Evolutionary conservation across 2,888 invertebrate genomes (phyloP).

Genomic region (Polyommatus iphigenia): DNA sequence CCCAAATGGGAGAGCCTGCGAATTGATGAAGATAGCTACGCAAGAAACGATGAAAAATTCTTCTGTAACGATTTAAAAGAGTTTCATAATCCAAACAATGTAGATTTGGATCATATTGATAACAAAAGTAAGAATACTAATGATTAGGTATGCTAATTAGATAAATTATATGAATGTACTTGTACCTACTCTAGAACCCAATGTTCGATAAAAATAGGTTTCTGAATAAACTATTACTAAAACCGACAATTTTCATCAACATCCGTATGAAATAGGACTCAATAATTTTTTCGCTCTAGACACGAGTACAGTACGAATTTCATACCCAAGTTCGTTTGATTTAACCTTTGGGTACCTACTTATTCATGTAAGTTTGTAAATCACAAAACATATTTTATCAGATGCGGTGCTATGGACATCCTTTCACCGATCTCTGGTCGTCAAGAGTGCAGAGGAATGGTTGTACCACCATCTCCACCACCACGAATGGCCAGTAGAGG

Average conservation of each 20-base stretch:
- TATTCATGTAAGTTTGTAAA: not conserved
- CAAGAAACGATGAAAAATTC: conserved; percentile 54
- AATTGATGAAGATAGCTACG: conserved; percentile 49
- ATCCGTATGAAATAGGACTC: too few species aligned
- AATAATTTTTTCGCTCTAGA: too few species aligned
- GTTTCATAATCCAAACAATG: conserved; percentile 52
- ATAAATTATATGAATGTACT: too few species aligned
- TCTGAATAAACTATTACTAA: too few species aligned
- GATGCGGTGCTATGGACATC: conserved; percentile 63
- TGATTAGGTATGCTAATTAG: too few species aligned
- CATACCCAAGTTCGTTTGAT: too few species aligned
- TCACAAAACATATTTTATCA: conserved; percentile 39
- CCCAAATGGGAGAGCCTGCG: conserved; percentile 66
- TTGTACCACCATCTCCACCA: conserved; percentile 51
- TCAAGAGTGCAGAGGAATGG: conserved; percentile 50
- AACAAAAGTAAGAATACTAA: conserved; percentile 32
- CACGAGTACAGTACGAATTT: too few species aligned
- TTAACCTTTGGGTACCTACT: too few species aligned
- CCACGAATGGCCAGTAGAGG: conserved; percentile 65
- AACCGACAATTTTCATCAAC: too few species aligned
- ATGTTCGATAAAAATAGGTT: too few species aligned
- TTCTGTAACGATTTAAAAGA: conserved; percentile 45
- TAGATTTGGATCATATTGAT: conserved; percentile 54
- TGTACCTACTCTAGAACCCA: too few species aligned
- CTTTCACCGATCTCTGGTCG: conserved; percentile 63